phyloP scores from a whole-genome alignment of 2,888 invertebrate species.

The Psococerastis gibbosa region DNA sequence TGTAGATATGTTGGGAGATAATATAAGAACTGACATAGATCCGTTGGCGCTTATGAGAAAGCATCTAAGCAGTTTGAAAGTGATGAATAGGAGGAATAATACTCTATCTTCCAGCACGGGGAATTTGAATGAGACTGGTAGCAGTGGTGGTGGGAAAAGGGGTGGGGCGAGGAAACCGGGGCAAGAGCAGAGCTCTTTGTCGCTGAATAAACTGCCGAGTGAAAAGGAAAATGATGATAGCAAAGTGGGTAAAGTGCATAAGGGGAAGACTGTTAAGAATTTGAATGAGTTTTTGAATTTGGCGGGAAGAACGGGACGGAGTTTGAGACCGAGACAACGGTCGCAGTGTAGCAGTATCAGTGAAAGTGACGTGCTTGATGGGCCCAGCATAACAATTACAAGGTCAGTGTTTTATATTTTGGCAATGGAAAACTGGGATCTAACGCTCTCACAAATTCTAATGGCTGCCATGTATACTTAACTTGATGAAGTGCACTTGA shows the following conservation, averaged over 20 bases:
- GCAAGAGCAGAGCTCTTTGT: neutral
- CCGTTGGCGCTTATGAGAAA: neutral
- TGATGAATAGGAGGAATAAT: constrained; percentile 1
- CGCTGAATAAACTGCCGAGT: neutral
- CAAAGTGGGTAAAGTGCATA: constrained; percentile 1
- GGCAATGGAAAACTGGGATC: too few relatives aligned
- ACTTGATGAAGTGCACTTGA: too few relatives aligned
- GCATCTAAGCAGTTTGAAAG: constrained; percentile 6
- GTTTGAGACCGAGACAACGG: constrained; percentile 13
- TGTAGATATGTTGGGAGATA: constrained; percentile 10
- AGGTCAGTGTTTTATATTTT: neutral
- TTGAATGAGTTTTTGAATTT: constrained; percentile 70
- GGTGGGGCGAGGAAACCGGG: neutral
- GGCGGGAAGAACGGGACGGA: constrained; percentile 35
- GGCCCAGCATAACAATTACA: neutral
- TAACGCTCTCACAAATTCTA: too few relatives aligned
- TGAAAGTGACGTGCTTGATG: constrained; percentile 1
- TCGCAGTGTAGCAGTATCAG: constrained; percentile 11
- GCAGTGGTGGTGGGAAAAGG: constrained; percentile 12
- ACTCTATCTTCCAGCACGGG: constrained; percentile 22
- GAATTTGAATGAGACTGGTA: constrained; percentile 23
- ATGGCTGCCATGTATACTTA: too few relatives aligned
- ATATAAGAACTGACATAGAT: neutral
- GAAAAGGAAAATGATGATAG: constrained; percentile 2
- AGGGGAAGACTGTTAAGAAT: constrained; percentile 45